Base-by-base conservation (phyloP, 2,888 invertebrate genomes). In the Mesoligia furuncula region DNA sequence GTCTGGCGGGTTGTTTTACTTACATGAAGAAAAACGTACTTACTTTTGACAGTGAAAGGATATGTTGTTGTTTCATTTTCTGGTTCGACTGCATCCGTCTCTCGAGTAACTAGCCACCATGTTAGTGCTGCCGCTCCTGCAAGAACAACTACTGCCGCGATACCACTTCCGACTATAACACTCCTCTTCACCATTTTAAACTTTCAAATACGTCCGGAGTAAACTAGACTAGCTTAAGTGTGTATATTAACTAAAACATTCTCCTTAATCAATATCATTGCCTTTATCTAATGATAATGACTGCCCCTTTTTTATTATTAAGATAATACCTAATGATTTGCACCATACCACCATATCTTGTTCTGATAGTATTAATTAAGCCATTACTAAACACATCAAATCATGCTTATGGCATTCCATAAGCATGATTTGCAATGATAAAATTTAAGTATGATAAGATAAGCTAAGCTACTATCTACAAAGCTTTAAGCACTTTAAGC, bases 91-190 rank as follows among this genome's bases (percentile, higher is more conserved):
- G 82, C 86, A 1, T 84, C 83, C 5, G 80, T 84, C 7, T 86
- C 76, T 9, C 82, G 82, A 0, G 89, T 85, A 8, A 93, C 88
- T 66, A 93, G 74, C 93, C 93, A 93, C 93, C 93, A 94, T 76
- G 91, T 93, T 1, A 94, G 77, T 0, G 90, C 91, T 15, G 88
- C 90, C 1, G 92, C 65, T 0, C 93, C 94, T 0, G 91, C 87
- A 0, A 90, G 90, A 11, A 91, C 79, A 4, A 88, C 78, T 11
- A 87, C 61, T 0, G 74, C 88, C 0, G 82, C 85, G 20, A 89
- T 73, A 62, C 91, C 88, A 51, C 90, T 89, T 20, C 89, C 84
- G 39, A 87, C 65, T 84, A 92, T 77, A 31, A 89, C 67, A 24
- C 87, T 85, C 76, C 72, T 91, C 51, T 89, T 92, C 51, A 70